phyloP scores from a whole-genome alignment of 2,797 vertebrate species.

The Pangasius mekongensis region DNA sequence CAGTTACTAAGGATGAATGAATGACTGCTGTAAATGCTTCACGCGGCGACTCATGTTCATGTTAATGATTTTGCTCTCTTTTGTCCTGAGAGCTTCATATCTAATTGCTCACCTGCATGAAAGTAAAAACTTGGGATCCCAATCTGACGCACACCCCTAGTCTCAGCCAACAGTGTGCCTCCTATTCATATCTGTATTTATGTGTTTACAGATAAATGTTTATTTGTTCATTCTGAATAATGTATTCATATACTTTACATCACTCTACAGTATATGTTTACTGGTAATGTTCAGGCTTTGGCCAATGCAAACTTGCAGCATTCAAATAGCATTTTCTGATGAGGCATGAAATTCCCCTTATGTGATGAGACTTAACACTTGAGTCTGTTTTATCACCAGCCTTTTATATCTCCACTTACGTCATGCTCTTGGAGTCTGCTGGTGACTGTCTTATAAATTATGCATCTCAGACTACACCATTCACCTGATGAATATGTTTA shows the following conservation, averaged over 20 bases:
- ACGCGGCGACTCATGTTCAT: background rate
- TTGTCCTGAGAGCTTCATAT: background rate
- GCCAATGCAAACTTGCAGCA: background rate
- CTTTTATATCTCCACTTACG: background rate
- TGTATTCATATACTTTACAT: too few relatives aligned
- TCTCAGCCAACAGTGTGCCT: background rate
- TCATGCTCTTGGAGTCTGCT: background rate
- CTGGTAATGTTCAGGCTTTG: background rate
- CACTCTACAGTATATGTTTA: background rate
- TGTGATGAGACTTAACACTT: background rate
- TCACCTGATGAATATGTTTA: background rate
- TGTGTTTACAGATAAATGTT: background rate
- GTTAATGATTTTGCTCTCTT: background rate
- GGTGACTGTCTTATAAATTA: background rate
- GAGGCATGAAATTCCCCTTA: background rate
- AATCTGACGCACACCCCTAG: background rate
- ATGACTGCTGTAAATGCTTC: background rate
- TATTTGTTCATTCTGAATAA: background rate
- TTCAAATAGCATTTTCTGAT: background rate
- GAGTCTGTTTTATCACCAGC: background rate
- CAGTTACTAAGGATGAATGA: background rate
- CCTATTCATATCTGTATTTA: background rate
- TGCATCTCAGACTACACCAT: background rate
- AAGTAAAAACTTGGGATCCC: background rate
- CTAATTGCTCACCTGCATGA: background rate